Evolutionary conservation across 2,113 vertebrate genomes (phyloP).

Genomic region (Phyllostomus discolor): DNA sequence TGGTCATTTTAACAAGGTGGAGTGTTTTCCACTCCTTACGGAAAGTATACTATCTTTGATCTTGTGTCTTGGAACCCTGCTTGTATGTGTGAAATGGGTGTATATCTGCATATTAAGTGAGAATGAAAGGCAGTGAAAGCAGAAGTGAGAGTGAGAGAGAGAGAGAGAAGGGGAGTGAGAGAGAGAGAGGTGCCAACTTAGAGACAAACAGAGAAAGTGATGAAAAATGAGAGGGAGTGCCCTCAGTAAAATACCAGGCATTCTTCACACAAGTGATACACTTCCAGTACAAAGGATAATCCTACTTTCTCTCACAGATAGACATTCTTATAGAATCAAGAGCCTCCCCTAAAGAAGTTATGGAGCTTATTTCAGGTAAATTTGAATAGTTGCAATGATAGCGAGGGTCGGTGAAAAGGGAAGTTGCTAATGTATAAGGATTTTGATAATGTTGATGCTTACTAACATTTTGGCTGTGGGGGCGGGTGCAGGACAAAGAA

Average conservation of each 20-base stretch:
- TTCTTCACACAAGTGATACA: neutral
- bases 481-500: neutral
- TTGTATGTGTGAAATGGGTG: neutral
- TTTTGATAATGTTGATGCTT: neutral
- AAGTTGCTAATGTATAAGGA: neutral
- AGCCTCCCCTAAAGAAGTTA: neutral
- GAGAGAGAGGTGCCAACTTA: neutral
- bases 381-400: neutral
- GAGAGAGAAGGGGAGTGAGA: neutral
- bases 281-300: neutral
- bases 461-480: no score
- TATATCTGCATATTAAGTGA: neutral
- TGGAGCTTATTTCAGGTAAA: neutral
- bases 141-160: neutral
- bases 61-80: neutral
- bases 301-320: neutral
- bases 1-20: slow-evolving; percentile 2
- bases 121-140: neutral
- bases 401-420: neutral
- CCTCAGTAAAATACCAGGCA: neutral
- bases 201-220: neutral
- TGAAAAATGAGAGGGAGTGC: neutral
- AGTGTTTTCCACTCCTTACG: neutral
- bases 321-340: neutral
- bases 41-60: neutral